These are phyloP conservation scores for Delichon dasypus DNA, from an alignment of 2,797 vertebrate species.

Conservation along the genomic window DNA sequence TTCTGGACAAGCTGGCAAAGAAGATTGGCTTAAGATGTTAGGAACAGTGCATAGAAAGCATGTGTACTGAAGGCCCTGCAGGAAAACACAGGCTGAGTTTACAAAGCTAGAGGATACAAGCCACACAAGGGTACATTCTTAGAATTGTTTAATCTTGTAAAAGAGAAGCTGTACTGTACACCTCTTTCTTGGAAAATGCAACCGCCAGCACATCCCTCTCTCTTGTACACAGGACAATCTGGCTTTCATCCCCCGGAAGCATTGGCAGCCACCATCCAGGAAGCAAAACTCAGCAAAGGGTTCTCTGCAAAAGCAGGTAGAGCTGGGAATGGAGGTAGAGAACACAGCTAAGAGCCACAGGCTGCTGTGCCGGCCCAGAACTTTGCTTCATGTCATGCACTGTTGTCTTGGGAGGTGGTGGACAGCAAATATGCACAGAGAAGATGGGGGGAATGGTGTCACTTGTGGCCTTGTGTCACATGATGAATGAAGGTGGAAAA, in stretches of 20 bases:
- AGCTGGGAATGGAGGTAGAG: neutral
- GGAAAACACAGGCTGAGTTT: slow-evolving; percentile 36
- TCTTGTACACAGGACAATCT: slow-evolving; percentile 30
- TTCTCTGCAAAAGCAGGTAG: slow-evolving; percentile 32
- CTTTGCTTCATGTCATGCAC: neutral
- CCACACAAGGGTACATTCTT: slow-evolving; percentile 59
- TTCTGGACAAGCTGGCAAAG: slow-evolving; percentile 27
- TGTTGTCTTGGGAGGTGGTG: neutral
- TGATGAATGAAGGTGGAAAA: neutral
- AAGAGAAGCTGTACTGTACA: slow-evolving; percentile 55
- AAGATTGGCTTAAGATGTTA: slow-evolving; percentile 24
- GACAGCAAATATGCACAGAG: neutral
- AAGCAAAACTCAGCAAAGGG: slow-evolving; percentile 12
- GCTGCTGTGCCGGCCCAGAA: neutral
- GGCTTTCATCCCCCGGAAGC: slow-evolving; percentile 38
- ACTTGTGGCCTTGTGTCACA: neutral
- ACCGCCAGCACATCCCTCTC: slow-evolving; percentile 37
- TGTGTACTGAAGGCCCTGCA: slow-evolving; percentile 19
- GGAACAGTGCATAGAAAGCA: slow-evolving; percentile 4
- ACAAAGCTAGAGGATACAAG: slow-evolving; percentile 45
- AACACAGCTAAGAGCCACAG: neutral
- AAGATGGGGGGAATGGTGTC: neutral
- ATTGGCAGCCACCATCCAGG: slow-evolving; percentile 1
- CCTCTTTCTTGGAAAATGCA: slow-evolving; percentile 66
- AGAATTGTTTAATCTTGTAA: slow-evolving; percentile 67